Percentiles rank a stretch among this genome's conserved stretches.
Evolutionary conservation across 1,140 invertebrate genomes (phyloP).

Genomic region (Scaptomyza hsui): DNA sequence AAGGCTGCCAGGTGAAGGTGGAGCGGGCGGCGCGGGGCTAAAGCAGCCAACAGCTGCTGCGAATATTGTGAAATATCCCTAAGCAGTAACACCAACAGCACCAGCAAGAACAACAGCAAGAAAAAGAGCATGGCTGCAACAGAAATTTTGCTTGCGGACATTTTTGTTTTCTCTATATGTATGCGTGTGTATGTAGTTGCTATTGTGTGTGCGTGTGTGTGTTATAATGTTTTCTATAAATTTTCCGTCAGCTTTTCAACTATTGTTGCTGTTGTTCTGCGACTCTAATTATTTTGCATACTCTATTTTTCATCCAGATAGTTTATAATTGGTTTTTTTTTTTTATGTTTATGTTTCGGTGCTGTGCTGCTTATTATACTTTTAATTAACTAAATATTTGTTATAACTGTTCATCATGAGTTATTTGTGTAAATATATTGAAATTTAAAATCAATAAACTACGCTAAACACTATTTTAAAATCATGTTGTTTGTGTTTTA

Average conservation of each 20-base stretch:
- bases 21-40: neutral
- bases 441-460: slow-evolving; percentile 28
- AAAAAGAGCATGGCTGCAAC: slow-evolving; percentile 2
- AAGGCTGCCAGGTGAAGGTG: slow-evolving; percentile 52
- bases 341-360: slow-evolving; percentile 22
- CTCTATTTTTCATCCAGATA: slow-evolving; percentile 1
- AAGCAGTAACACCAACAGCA: slow-evolving; percentile 26
- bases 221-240: slow-evolving; percentile 1
- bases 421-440: slow-evolving; percentile 61
- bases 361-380: slow-evolving; percentile 24
- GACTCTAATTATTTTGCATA: slow-evolving; percentile 10
- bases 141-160: slow-evolving; percentile 19
- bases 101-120: neutral
- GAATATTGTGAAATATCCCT: slow-evolving; percentile 77
- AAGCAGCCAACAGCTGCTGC: slow-evolving; percentile 44
- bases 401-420: slow-evolving; percentile 41
- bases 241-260: neutral
- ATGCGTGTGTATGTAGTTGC: neutral
- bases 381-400: slow-evolving; percentile 21
- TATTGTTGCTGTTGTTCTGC: slow-evolving; percentile 6
- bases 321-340: slow-evolving; percentile 12
- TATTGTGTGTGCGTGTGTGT: neutral
- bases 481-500: too few relatives aligned
- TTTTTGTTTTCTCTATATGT: slow-evolving; percentile 4
- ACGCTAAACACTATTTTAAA: too few relatives aligned